A percentile compares a stretch with the other conserved stretches of the same genome.
Evolutionary conservation across 2,888 invertebrate species (phyloP).

Genomic region (Eristalis pertinax): DNA sequence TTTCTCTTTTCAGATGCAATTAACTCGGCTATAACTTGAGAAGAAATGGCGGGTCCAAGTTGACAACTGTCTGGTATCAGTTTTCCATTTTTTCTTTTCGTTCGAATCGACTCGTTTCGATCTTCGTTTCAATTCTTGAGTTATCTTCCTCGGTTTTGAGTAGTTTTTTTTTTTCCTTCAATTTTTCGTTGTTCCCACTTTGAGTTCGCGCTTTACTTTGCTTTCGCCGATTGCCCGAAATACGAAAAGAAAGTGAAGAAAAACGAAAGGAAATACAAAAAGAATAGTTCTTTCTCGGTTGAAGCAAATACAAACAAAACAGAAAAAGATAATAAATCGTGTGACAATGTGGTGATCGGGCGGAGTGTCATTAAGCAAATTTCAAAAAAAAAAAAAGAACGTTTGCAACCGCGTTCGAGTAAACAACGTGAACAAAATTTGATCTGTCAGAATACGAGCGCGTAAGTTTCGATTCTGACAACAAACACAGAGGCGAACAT

Average conservation of each 20-base stretch:
- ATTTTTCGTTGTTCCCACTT: not conserved
- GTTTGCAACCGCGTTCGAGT: not conserved
- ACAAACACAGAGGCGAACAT: conserved; percentile 7
- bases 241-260: not conserved
- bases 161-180: not conserved
- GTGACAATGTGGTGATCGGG: conserved; percentile 51
- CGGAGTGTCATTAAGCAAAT: not conserved
- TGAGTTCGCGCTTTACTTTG: not conserved
- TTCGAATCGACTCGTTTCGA: conserved; percentile 26
- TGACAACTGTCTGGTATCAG: conserved; percentile 53
- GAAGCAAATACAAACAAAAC: not conserved
- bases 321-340: conserved; percentile 17
- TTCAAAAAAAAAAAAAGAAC: not conserved
- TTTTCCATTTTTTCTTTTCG: conserved; percentile 17
- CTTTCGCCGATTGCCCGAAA: not conserved
- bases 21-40: conserved; percentile 43
- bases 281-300: not conserved
- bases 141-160: conserved; percentile 4
- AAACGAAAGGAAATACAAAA: not conserved
- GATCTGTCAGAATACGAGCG: conserved; percentile 20
- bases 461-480: conserved; percentile 19
- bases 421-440: not conserved
- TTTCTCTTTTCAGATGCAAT: conserved; percentile 56
- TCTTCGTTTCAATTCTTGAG: conserved; percentile 13
- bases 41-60: conserved; percentile 69